Percentiles rank a stretch among this genome's conserved stretches.
Evolutionary conservation across 2,888 invertebrate species (phyloP).

Genomic region (Eupithecia dodoneata): DNA sequence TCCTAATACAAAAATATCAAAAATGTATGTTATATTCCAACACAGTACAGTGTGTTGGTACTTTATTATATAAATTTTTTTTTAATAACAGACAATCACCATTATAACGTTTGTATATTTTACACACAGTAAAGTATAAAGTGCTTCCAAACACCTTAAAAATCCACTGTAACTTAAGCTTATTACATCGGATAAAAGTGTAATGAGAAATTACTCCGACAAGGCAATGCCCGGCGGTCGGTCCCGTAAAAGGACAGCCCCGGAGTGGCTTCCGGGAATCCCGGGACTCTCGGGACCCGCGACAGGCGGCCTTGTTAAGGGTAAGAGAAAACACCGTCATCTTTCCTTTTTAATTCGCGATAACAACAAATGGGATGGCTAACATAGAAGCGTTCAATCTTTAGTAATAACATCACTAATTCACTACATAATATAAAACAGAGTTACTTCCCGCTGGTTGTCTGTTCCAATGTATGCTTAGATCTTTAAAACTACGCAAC

Average conservation of each 20-base stretch:
- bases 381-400: neutral
- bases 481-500: too few species aligned
- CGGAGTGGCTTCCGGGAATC: constrained; percentile 20
- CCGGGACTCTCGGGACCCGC: neutral
- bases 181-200: constrained; percentile 28
- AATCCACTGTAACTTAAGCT: constrained; percentile 18
- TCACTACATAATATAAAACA: too few species aligned
- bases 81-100: too few species aligned
- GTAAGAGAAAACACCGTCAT: neutral
- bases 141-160: neutral
- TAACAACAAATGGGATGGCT: neutral
- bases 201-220: constrained; percentile 31
- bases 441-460: too few species aligned
- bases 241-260: constrained; percentile 1
- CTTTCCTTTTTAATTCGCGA: neutral
- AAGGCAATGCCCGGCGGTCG: constrained; percentile 13
- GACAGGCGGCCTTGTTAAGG: neutral
- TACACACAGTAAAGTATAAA: neutral
- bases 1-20: too few species aligned
- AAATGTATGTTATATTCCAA: too few species aligned
- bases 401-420: neutral
- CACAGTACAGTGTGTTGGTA: too few species aligned
- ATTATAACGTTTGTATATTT: neutral
- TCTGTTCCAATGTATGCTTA: too few species aligned
- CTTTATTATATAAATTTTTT: too few species aligned